Evolutionary conservation across 2,797 vertebrate genomes (phyloP).

Genomic region (Aplochiton taeniatus): DNA sequence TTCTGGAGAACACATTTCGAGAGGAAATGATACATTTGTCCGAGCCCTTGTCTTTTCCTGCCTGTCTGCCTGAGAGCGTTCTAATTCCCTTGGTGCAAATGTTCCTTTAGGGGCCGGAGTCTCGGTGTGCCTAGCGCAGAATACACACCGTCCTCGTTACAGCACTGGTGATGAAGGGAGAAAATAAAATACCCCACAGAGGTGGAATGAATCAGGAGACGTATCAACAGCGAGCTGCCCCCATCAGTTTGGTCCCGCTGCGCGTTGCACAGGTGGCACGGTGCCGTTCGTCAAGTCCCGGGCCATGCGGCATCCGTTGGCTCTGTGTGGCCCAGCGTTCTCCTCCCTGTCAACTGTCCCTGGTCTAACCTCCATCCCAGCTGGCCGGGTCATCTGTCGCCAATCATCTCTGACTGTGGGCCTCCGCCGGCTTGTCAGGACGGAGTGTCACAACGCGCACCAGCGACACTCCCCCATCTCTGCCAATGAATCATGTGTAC

Average conservation of each 20-base stretch:
- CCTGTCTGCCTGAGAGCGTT: constrained; percentile 25
- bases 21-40: too few relatives aligned
- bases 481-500: constrained; percentile 17
- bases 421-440: constrained; percentile 45
- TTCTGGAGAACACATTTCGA: too few relatives aligned
- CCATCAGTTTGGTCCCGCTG: constrained; percentile 11
- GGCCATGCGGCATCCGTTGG: constrained; percentile 44
- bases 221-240: constrained; percentile 42
- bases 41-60: not conserved
- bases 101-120: constrained; percentile 3
- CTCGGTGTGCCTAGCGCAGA: constrained; percentile 35
- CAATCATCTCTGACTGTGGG: constrained; percentile 49
- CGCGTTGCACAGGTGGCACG: constrained; percentile 48
- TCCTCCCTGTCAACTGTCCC: too few relatives aligned
- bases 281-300: constrained; percentile 51
- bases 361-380: constrained; percentile 46
- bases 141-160: constrained; percentile 51
- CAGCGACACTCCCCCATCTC: constrained; percentile 31
- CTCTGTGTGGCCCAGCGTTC: constrained; percentile 10
- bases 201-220: constrained; percentile 32
- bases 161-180: constrained; percentile 42
- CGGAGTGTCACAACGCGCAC: constrained; percentile 50
- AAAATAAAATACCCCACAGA: not conserved
- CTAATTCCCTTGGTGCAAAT: too few relatives aligned
- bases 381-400: constrained; percentile 55